phyloP scores from a whole-genome alignment of 2,888 invertebrate genomes.

The Drosophila neoperkinsi region DNA sequence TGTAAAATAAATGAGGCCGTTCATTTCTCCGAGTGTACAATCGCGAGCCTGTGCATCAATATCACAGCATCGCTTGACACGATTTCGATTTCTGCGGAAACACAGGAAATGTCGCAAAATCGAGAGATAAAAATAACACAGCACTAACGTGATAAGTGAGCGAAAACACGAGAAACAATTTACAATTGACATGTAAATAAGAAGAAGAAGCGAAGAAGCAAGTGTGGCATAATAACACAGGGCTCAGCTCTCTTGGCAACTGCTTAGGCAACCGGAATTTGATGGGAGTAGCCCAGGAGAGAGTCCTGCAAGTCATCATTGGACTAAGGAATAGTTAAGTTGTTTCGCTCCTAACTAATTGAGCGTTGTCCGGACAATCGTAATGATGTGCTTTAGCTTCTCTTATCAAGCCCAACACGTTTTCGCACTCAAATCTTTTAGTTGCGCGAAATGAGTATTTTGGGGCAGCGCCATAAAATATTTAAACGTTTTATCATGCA shows the following conservation, averaged over 20 bases:
- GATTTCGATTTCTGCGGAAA: conserved; percentile 62
- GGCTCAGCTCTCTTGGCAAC: conserved; percentile 41
- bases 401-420: conserved; percentile 59
- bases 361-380: conserved; percentile 45
- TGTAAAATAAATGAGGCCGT: background rate
- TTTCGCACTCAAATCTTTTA: conserved; percentile 75
- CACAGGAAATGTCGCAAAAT: conserved; percentile 17
- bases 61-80: conserved; percentile 61
- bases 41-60: conserved; percentile 53
- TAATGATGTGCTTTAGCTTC: conserved; percentile 39
- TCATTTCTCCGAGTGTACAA: background rate
- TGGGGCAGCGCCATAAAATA: conserved; percentile 64
- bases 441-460: conserved; percentile 50
- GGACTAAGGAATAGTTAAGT: conserved; percentile 27
- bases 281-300: background rate
- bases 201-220: conserved; percentile 1
- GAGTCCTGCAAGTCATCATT: background rate
- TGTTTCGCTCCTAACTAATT: conserved; percentile 43
- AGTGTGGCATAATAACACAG: background rate
- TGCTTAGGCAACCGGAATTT: background rate
- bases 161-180: conserved; percentile 75
- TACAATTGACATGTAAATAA: conserved; percentile 76
- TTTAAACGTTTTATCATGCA: conserved; percentile 73
- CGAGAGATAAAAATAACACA: conserved; percentile 48
- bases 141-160: conserved; percentile 74